Base-by-base conservation (phyloP, 1,140 invertebrate species). In the Eubasilissa regina region DNA sequence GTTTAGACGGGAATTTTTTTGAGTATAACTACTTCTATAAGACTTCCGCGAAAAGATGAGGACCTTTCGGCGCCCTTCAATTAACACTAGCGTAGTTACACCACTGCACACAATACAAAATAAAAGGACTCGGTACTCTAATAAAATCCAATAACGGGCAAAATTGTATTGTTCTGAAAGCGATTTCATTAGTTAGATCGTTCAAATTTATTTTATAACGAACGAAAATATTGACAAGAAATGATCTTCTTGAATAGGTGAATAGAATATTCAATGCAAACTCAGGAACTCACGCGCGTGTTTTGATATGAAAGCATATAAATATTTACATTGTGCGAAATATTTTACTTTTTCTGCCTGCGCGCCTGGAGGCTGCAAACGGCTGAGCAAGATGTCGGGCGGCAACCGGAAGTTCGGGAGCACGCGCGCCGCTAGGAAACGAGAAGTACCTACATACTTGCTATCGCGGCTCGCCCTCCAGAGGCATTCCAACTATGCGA, bases 401-500 rank as follows among this genome's bases (percentile, higher is more conserved):
- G 60, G 35, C 10, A 17, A 64, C 1, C 55, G 55, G 55, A 58
- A 58, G 21, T 19, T 58, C 55, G 21, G 53, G 55, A 15, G 60
- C 60, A 64, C 60, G 60, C 60, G 35, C 35, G 35, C 21, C 60
- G 1, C 6, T 3, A 64, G 60, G 35, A 64, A 64, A 25, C 60
- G 10, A 17, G 17, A 58, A 58, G 8, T 58, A 19, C 19, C 19
- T 19, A 17, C 13, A 19, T 60, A 15, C 25, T 62, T 25, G 25
- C n/a, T 19, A 10, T 43, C 8, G 60, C 19, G 13, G 60, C 25
- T 43, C 60, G 60, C 60, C 19, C 60, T 43, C 7, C n/a, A 43
- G 64, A 19, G 64, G 64, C n/a, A 47, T 68, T 47, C 15, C 64
- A 68, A 68, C 64, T 68, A 68, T 68, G 64, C 64, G 44, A 68